These are phyloP conservation scores for Hypotaenidia okinawae DNA, from an alignment of 2,797 vertebrate genomes.

Conservation along the genomic window DNA sequence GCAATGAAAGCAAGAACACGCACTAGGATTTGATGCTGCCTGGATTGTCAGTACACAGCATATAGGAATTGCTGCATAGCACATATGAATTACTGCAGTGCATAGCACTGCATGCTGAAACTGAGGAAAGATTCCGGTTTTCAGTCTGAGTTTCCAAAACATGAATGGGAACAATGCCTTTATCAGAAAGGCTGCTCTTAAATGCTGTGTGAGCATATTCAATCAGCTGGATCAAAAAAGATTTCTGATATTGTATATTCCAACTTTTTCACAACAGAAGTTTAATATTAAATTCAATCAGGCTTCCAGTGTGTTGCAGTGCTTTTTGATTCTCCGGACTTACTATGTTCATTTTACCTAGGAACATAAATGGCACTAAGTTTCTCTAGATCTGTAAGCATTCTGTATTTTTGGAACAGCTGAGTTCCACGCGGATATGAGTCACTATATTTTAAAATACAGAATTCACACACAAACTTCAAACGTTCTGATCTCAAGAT, in stretches of 20 bases:
- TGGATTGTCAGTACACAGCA: background rate
- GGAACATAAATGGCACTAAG: background rate
- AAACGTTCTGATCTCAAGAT: background rate
- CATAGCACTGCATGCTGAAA: background rate
- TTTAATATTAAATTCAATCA: background rate
- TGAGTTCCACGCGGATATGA: slow-evolving; percentile 3
- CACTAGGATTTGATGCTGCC: background rate
- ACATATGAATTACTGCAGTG: background rate
- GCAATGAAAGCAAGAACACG: background rate
- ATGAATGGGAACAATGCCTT: background rate
- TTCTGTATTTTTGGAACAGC: slow-evolving; percentile 31
- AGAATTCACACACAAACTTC: slow-evolving; percentile 20
- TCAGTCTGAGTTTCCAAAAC: background rate
- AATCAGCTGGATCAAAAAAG: background rate
- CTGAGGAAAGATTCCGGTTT: background rate
- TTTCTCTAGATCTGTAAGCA: background rate
- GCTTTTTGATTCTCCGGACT: background rate
- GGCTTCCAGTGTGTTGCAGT: background rate
- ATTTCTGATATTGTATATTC: background rate
- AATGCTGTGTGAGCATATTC: background rate
- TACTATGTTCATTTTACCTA: background rate
- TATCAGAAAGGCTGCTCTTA: background rate
- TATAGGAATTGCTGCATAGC: background rate
- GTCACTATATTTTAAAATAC: slow-evolving; percentile 42
- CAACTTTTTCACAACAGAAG: background rate